A percentile compares a stretch with the other conserved stretches of the same genome.
Conservation (phyloP, 2,888 invertebrate species). For the Drosophila merina region DNA sequence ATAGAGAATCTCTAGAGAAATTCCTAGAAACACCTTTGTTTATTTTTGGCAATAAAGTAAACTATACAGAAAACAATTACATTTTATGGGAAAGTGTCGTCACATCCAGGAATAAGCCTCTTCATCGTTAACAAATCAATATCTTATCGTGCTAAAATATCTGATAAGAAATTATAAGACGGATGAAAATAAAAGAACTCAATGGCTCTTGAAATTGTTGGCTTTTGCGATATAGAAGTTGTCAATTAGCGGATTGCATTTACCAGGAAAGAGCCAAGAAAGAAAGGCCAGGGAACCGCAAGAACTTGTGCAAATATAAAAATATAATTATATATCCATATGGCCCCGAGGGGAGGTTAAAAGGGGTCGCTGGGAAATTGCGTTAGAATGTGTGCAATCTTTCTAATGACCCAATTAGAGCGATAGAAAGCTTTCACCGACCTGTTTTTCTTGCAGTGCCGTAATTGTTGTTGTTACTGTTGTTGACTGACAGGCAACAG, state of each 20-base stretch:
- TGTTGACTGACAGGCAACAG: conserved; percentile 6
- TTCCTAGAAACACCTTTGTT: conserved; percentile 8
- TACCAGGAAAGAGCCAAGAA: conserved; percentile 10
- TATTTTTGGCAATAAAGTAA: neutral
- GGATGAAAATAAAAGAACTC: conserved; percentile 11
- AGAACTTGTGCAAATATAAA: conserved; percentile 5
- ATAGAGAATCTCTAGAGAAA: neutral
- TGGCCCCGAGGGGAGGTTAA: neutral
- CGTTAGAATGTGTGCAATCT: conserved; percentile 63
- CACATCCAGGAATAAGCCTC: conserved; percentile 27
- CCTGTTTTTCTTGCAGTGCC: conserved; percentile 18
- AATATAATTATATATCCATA: conserved; percentile 35
- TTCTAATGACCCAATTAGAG: conserved; percentile 74
- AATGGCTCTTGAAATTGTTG: conserved; percentile 16
- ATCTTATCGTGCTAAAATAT: conserved; percentile 23
- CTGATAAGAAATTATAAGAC: conserved; percentile 11
- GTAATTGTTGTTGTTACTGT: conserved; percentile 5
- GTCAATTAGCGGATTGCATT: conserved; percentile 54
- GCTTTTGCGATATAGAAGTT: neutral
- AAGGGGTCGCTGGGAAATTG: conserved; percentile 32
- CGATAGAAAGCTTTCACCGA: conserved; percentile 61
- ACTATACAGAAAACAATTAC: conserved; percentile 11
- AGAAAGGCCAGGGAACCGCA: neutral
- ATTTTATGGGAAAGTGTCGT: conserved; percentile 24
- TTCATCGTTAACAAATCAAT: conserved; percentile 29